Evolutionary conservation across 2,113 vertebrate species (phyloP).

Genomic region (Neoarius graeffei): DNA sequence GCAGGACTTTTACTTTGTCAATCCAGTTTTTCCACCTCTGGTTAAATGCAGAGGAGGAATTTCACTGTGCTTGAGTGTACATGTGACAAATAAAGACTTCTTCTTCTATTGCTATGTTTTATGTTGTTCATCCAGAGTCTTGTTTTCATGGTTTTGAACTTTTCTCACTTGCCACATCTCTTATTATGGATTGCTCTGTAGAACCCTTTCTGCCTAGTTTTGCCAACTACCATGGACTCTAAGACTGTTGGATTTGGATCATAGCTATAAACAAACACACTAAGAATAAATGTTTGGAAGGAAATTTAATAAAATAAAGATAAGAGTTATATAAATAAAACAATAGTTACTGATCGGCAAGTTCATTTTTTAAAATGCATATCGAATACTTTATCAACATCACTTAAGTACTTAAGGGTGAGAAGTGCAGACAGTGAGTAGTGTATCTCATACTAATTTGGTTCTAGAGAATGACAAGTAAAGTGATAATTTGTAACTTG

Average conservation of each 20-base stretch:
- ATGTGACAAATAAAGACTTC: no score
- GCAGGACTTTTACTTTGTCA: no score
- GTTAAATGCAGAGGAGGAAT: no score
- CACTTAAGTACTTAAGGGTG: not conserved
- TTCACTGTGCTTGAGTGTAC: no score
- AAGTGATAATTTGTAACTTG: not conserved
- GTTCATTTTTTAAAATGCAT: not conserved
- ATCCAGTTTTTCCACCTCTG: no score
- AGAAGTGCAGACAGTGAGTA: not conserved
- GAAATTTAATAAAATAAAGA: not conserved
- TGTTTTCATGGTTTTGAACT: not conserved
- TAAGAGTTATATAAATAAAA: not conserved
- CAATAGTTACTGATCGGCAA: not conserved
- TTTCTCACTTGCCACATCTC: not conserved
- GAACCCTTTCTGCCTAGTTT: not conserved
- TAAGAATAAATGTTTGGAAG: not conserved
- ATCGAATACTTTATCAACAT: not conserved
- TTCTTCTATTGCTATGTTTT: not conserved
- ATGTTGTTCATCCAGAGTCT: not conserved
- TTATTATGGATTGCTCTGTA: not conserved
- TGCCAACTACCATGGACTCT: not conserved
- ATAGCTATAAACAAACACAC: not conserved
- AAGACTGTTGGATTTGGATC: not conserved
- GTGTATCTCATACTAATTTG: not conserved
- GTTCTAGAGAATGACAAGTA: not conserved